These are phyloP conservation scores for Sprattus sprattus DNA, from an alignment of 2,113 vertebrate genomes.

Conservation along the genomic window DNA sequence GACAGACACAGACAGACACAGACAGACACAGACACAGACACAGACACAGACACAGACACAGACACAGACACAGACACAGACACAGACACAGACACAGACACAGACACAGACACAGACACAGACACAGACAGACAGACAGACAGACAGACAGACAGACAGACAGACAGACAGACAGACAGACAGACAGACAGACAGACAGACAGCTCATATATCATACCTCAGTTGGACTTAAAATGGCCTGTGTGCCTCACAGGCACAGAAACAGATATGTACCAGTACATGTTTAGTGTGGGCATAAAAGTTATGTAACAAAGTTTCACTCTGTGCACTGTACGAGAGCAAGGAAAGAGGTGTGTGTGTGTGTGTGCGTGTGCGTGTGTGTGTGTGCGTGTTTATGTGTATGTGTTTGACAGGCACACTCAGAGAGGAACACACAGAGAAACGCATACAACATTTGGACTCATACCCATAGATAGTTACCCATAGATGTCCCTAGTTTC, in stretches of 20 bases:
- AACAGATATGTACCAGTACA: neutral
- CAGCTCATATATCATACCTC: neutral
- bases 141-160: neutral
- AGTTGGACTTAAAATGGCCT: neutral
- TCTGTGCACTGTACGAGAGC: neutral
- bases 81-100: neutral
- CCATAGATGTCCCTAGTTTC: neutral
- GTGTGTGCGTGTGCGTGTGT: neutral
- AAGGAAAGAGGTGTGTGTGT: neutral
- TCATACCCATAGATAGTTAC: too few species aligned
- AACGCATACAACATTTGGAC: too few species aligned
- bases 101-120: too few species aligned
- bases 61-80: neutral
- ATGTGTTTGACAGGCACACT: neutral
- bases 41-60: neutral
- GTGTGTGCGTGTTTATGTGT: neutral
- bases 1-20: neutral
- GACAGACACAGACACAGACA: neutral
- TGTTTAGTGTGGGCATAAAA: conserved; percentile 4
- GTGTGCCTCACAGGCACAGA: neutral
- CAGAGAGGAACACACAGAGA: too few species aligned
- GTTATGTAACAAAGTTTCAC: neutral
- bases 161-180: neutral
- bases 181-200: neutral
- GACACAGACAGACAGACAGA: neutral